phyloP scores from a whole-genome alignment of 2,113 vertebrate genomes.

The Percopsis transmontana region DNA sequence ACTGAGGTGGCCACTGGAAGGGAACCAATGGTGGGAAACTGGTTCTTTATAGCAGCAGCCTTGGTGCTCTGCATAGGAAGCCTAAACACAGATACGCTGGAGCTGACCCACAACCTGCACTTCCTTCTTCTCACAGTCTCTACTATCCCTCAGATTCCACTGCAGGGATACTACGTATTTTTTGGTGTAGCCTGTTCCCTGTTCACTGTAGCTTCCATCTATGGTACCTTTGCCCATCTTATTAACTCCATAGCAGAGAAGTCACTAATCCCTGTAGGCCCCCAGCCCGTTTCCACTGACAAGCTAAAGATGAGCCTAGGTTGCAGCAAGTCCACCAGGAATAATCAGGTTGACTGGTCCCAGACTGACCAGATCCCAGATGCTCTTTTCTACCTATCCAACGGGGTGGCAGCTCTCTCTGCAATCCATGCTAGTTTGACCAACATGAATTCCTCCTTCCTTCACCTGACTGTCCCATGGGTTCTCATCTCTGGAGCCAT shows the following conservation, averaged over 20 bases:
- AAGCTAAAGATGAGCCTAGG: slow-evolving; percentile 58
- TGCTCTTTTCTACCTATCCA: slow-evolving; percentile 84
- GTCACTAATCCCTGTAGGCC: slow-evolving; percentile 80
- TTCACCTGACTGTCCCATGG: slow-evolving; percentile 79
- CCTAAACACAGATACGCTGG: slow-evolving; percentile 81
- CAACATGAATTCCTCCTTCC: slow-evolving; percentile 45
- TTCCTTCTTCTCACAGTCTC: slow-evolving; percentile 81
- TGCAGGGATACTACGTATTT: slow-evolving; percentile 71
- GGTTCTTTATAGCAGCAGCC: slow-evolving; percentile 83
- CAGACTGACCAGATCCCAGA: slow-evolving; percentile 73
- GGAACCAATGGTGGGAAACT: slow-evolving; percentile 81
- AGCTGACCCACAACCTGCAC: slow-evolving; percentile 81
- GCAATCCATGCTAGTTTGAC: slow-evolving; percentile 69
- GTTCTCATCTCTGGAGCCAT: slow-evolving; percentile 85
- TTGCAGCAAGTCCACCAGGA: slow-evolving; percentile 35
- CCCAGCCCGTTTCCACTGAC: slow-evolving; percentile 73
- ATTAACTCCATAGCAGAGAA: slow-evolving; percentile 90
- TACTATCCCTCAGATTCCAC: slow-evolving; percentile 82
- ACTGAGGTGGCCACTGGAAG: slow-evolving; percentile 58
- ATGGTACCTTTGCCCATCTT: slow-evolving; percentile 83
- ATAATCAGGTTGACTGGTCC: slow-evolving; percentile 7
- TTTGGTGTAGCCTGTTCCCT: slow-evolving; percentile 83
- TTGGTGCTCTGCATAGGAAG: slow-evolving; percentile 79
- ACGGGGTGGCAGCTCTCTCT: slow-evolving; percentile 83
- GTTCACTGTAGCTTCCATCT: slow-evolving; percentile 76